These are phyloP conservation scores for Acleris cristana DNA, from an alignment of 2,888 invertebrate species.

Conservation along the genomic window DNA sequence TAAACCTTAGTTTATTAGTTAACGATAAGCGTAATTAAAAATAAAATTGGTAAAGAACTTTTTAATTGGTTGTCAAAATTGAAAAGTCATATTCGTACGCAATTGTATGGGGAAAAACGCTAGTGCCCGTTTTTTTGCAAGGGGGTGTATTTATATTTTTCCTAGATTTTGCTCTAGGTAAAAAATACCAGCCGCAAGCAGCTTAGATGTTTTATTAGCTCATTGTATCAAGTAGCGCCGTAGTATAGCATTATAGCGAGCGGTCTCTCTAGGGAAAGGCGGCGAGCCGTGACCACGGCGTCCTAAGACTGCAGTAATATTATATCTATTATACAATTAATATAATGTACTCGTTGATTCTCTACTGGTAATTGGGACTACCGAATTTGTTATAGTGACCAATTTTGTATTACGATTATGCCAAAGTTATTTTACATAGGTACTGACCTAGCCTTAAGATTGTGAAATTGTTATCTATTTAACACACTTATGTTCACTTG, in stretches of 20 bases:
- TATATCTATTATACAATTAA: conserved; percentile 54
- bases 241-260: conserved; percentile 58
- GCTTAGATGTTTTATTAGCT: conserved; percentile 63
- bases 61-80: no score
- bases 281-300: conserved; percentile 62
- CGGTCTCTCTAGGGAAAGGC: conserved; percentile 64
- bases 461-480: background rate
- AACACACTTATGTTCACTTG: no score
- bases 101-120: no score
- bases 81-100: no score
- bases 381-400: conserved; percentile 27
- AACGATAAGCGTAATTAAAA: no score
- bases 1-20: no score
- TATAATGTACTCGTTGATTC: conserved; percentile 42
- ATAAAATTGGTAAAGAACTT: no score
- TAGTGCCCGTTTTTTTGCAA: background rate
- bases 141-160: conserved; percentile 23
- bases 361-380: conserved; percentile 39
- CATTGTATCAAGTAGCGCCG: conserved; percentile 62
- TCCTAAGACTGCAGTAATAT: conserved; percentile 71
- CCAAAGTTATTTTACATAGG: conserved; percentile 27
- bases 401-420: conserved; percentile 31
- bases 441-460: conserved; percentile 30
- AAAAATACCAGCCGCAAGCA: conserved; percentile 43
- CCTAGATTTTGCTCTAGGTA: conserved; percentile 38